A percentile compares a stretch with the other conserved stretches of the same genome.
Conservation (phyloP, 2,888 invertebrate species). For the Thecocarcelia acutangulata region DNA sequence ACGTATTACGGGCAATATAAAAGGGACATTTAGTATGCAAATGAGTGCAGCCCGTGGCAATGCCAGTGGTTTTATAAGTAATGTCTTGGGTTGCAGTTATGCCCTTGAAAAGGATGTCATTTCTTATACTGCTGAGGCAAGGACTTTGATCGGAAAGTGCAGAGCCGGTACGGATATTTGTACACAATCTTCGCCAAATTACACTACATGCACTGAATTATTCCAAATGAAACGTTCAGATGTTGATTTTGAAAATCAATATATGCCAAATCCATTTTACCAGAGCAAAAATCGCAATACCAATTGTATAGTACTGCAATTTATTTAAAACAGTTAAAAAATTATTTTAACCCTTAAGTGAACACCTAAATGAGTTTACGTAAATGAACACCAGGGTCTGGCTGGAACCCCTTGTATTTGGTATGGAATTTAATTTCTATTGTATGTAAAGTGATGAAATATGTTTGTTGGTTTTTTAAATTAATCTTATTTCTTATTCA, state of each 20-base stretch:
- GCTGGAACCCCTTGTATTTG: too few species aligned
- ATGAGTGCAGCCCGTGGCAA: conserved; percentile 24
- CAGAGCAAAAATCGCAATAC: conserved; percentile 18
- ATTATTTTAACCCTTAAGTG: too few species aligned
- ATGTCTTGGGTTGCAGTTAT: conserved; percentile 57
- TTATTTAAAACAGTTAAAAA: conserved; percentile 1
- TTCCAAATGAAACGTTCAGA: conserved; percentile 8
- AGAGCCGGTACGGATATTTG: conserved; percentile 20
- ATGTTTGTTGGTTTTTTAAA: too few species aligned
- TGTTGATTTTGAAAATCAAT: conserved; percentile 4
- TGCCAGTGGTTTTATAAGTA: conserved; percentile 14
- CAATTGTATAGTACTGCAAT: conserved; percentile 38
- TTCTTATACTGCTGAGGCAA: conserved; percentile 18
- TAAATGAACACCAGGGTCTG: too few species aligned
- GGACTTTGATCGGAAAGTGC: conserved; percentile 42
- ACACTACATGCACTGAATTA: conserved; percentile 26
- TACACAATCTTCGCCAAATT: neutral
- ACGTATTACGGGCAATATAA: neutral
- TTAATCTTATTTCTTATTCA: too few species aligned
- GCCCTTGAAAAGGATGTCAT: conserved; percentile 13
- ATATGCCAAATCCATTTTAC: conserved; percentile 60
- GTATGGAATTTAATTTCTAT: too few species aligned
- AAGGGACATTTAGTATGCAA: conserved; percentile 35
- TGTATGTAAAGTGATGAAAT: too few species aligned
- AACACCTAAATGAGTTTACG: too few species aligned